Evolutionary conservation across 2,113 vertebrate species (phyloP).

Genomic region (Sander vitreus): DNA sequence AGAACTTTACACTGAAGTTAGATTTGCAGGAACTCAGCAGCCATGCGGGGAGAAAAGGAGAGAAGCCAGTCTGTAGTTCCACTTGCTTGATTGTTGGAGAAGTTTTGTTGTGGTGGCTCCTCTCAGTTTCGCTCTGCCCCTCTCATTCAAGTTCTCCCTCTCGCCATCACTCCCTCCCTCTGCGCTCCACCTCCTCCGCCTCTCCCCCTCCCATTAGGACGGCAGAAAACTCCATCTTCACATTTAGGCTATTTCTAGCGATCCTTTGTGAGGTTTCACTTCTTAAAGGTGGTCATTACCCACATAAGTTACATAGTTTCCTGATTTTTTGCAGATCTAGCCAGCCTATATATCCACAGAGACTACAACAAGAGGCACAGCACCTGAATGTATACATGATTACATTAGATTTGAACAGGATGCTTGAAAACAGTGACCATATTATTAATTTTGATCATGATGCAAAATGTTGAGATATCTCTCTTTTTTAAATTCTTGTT

Average conservation of each 20-base stretch:
- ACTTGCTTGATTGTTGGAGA: constrained; percentile 69
- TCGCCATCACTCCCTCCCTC: constrained; percentile 75
- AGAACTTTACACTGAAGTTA: constrained; percentile 56
- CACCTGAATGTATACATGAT: neutral
- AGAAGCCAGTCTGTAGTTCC: constrained; percentile 55
- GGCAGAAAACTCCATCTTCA: constrained; percentile 58
- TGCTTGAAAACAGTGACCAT: neutral
- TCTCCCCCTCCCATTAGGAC: constrained; percentile 68
- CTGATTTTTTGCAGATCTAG: neutral
- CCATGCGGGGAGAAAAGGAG: constrained; percentile 66
- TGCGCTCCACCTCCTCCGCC: constrained; percentile 65
- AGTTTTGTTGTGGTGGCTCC: constrained; percentile 75
- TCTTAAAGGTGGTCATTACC: constrained; percentile 34
- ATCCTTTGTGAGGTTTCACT: constrained; percentile 55
- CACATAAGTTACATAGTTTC: neutral
- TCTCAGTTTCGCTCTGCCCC: constrained; percentile 70
- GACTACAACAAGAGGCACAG: neutral
- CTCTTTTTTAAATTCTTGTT: neutral
- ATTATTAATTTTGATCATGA: neutral
- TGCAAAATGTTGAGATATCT: neutral
- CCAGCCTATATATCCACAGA: neutral
- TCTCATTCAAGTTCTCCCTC: constrained; percentile 84
- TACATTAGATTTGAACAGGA: neutral
- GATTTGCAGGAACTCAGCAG: constrained; percentile 53
- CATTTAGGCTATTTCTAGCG: constrained; percentile 36